Percentiles rank a stretch among this genome's conserved stretches.
These are phyloP conservation scores for Dromococcyx pavoninus DNA, from an alignment of 2,797 vertebrate genomes.

Conservation along the genomic window DNA sequence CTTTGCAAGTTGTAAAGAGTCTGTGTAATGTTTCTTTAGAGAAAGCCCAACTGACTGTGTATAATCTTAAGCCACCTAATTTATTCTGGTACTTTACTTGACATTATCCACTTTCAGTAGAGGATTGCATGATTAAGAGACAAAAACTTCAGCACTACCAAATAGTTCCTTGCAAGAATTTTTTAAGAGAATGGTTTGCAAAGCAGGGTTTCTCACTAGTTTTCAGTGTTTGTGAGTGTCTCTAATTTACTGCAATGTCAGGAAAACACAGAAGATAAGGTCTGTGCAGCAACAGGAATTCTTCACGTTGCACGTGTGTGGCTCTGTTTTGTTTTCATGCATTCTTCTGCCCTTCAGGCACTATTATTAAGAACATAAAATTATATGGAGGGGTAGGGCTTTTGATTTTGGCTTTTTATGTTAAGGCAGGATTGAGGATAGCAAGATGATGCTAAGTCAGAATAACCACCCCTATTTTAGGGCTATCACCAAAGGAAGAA, in stretches of 20 bases:
- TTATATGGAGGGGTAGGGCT: not conserved
- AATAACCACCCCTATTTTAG: not conserved
- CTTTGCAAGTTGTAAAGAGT: not conserved
- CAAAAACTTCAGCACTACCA: not conserved
- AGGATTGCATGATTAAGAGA: not conserved
- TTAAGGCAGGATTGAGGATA: not conserved
- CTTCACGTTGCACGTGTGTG: accelerated
- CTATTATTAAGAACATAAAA: not conserved
- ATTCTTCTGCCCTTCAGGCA: accelerated
- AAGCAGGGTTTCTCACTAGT: not conserved
- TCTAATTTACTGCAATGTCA: not conserved
- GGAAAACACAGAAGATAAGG: not conserved
- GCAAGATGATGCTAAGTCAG: not conserved
- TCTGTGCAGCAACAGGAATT: not conserved
- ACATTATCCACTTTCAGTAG: not conserved
- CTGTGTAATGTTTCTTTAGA: not conserved
- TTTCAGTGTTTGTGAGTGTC: not conserved
- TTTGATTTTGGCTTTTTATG: not conserved
- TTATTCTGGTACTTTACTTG: not conserved
- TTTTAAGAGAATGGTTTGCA: not conserved
- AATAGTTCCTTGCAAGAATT: not conserved
- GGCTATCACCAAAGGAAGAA: not conserved
- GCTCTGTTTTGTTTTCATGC: not conserved
- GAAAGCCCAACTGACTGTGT: not conserved
- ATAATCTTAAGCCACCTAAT: not conserved